These are phyloP conservation scores for Caiman crocodilus DNA, from an alignment of 2,797 vertebrate genomes.

Conservation along the genomic window DNA sequence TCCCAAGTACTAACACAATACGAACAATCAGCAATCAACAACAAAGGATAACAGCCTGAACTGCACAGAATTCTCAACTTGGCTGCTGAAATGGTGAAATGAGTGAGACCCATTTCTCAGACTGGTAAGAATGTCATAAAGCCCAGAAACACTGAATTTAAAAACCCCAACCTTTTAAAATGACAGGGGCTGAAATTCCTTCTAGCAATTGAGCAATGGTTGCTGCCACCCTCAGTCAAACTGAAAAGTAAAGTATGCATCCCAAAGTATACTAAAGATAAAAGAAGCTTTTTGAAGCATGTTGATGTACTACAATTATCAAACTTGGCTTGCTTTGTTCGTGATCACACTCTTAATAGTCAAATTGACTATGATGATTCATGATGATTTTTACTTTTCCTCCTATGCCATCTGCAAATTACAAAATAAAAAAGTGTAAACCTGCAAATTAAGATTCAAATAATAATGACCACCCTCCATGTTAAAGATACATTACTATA, in stretches of 20 bases:
- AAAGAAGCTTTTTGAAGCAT: neutral
- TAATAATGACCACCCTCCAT: neutral
- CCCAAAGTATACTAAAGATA: neutral
- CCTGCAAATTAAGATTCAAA: neutral
- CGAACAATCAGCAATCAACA: no score
- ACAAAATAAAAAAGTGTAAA: neutral
- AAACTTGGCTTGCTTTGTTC: neutral
- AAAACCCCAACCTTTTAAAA: accelerated
- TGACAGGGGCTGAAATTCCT: neutral
- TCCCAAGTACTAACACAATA: no score
- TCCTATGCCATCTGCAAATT: neutral
- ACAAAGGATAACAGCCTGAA: neutral
- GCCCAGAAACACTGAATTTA: neutral
- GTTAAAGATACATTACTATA: neutral
- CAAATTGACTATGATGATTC: neutral
- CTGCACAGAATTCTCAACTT: neutral
- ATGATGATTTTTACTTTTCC: neutral
- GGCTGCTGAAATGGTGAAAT: neutral
- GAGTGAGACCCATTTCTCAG: neutral
- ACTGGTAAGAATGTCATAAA: neutral
- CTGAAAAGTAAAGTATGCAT: neutral
- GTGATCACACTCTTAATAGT: neutral
- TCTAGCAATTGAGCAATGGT: neutral
- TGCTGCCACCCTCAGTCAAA: neutral
- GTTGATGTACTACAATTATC: neutral